Evolutionary conservation across 2,113 vertebrate genomes (phyloP).

Genomic region (Labrus mixtus): DNA sequence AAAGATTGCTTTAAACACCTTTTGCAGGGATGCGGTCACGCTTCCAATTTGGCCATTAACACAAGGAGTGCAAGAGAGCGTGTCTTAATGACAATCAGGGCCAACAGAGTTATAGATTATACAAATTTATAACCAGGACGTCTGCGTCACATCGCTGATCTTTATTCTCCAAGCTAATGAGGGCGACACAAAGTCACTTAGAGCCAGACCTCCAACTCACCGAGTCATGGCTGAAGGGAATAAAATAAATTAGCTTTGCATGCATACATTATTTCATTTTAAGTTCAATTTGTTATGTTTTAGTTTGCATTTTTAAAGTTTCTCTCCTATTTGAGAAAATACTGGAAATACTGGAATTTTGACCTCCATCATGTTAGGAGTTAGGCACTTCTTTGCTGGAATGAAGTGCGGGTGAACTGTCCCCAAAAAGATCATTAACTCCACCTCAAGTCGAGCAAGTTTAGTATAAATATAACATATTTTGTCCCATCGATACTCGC

Average conservation of each 20-base stretch:
- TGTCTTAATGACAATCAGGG: constrained; percentile 50
- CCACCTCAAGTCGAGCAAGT: too few species aligned
- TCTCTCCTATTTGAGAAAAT: background rate
- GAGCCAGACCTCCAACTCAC: constrained; percentile 51
- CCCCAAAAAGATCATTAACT: too few species aligned
- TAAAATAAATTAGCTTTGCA: constrained; percentile 45
- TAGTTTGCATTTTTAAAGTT: background rate
- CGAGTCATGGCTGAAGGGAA: background rate
- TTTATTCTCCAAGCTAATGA: constrained; percentile 54
- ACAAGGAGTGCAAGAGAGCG: constrained; percentile 36
- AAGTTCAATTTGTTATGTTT: constrained; percentile 19
- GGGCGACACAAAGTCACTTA: constrained; percentile 60
- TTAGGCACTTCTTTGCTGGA: too few species aligned
- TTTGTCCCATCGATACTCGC: too few species aligned
- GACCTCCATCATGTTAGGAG: too few species aligned
- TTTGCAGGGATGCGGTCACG: constrained; percentile 11
- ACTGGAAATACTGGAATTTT: too few species aligned
- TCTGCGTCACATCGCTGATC: constrained; percentile 39
- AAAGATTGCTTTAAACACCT: constrained; percentile 24
- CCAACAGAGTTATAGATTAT: constrained; percentile 60
- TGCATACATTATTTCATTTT: constrained; percentile 46
- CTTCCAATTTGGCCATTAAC: constrained; percentile 46
- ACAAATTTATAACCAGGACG: constrained; percentile 63
- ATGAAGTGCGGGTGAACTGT: too few species aligned
- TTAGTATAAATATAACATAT: too few species aligned